Conservation (phyloP, 2,113 vertebrate species). For the Castor canadensis region DNA sequence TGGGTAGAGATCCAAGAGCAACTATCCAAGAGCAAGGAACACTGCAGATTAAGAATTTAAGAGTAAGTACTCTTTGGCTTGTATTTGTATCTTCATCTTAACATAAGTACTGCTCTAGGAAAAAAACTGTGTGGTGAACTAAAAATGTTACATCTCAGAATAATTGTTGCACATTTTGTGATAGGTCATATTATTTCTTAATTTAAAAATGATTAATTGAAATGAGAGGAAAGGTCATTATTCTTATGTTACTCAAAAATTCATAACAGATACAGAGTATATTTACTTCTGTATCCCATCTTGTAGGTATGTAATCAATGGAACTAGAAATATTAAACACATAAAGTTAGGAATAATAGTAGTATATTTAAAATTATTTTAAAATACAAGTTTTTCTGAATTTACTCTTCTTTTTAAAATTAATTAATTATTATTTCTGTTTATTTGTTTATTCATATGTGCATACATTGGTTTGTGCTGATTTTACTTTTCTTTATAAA, state of each 20-base stretch:
- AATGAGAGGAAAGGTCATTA: not conserved
- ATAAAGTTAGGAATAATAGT: not conserved
- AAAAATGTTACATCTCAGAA: not conserved
- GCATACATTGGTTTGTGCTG: no score
- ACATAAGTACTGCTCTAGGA: not conserved
- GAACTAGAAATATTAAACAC: not conserved
- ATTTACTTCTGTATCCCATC: not conserved
- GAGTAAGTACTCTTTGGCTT: conserved; percentile 83
- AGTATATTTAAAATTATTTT: not conserved
- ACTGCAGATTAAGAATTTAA: conserved; percentile 93
- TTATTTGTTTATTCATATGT: no score
- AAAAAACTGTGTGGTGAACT: not conserved
- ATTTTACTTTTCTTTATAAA: not conserved
- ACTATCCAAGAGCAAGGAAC: conserved; percentile 95
- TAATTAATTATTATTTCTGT: no score
- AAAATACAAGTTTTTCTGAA: not conserved
- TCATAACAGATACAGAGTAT: not conserved
- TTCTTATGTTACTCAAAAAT: not conserved
- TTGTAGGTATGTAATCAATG: not conserved
- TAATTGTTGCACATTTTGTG: not conserved
- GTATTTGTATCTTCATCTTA: not conserved
- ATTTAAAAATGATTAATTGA: not conserved
- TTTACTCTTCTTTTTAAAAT: not conserved
- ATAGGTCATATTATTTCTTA: not conserved
- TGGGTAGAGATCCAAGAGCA: conserved; percentile 93